These are phyloP conservation scores for Cantharis rufa DNA, from an alignment of 2,888 invertebrate genomes.

Conservation along the genomic window DNA sequence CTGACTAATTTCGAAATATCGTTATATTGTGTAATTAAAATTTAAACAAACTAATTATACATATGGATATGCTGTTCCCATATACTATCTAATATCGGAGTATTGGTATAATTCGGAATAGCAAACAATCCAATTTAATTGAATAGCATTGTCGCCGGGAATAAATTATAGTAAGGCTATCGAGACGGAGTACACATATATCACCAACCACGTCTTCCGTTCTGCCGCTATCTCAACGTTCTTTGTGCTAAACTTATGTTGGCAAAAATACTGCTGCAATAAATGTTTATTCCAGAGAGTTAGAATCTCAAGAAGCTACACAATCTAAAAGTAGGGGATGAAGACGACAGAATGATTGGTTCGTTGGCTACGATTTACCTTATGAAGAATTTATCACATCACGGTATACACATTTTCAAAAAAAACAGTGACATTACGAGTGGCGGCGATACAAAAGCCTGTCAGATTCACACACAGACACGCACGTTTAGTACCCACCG, in stretches of 20 bases:
- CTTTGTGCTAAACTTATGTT: slow-evolving; percentile 30
- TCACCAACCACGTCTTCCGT: slow-evolving; percentile 36
- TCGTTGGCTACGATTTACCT: slow-evolving; percentile 48
- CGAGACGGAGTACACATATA: slow-evolving; percentile 40
- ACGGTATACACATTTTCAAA: slow-evolving; percentile 42
- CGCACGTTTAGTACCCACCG: slow-evolving; percentile 35
- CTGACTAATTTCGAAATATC: neutral
- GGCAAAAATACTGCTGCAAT: slow-evolving; percentile 36
- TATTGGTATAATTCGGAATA: slow-evolving; percentile 44
- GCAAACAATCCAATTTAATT: slow-evolving; percentile 52
- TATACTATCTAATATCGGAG: slow-evolving; percentile 48
- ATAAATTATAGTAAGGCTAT: slow-evolving; percentile 46
- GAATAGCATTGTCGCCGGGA: slow-evolving; percentile 47
- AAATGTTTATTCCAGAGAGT: slow-evolving; percentile 44
- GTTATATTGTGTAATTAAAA: neutral
- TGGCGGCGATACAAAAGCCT: slow-evolving; percentile 41
- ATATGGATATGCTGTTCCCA: slow-evolving; percentile 37
- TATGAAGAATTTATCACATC: slow-evolving; percentile 49
- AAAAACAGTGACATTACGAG: slow-evolving; percentile 40
- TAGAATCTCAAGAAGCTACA: slow-evolving; percentile 39
- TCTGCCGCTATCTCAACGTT: slow-evolving; percentile 32
- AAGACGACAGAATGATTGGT: slow-evolving; percentile 46
- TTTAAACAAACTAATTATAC: neutral
- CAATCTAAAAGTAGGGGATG: slow-evolving; percentile 35
- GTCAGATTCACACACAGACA: slow-evolving; percentile 48